These are phyloP conservation scores for Nemotelus nigrinus DNA, from an alignment of 2,888 invertebrate genomes.

Conservation along the genomic window DNA sequence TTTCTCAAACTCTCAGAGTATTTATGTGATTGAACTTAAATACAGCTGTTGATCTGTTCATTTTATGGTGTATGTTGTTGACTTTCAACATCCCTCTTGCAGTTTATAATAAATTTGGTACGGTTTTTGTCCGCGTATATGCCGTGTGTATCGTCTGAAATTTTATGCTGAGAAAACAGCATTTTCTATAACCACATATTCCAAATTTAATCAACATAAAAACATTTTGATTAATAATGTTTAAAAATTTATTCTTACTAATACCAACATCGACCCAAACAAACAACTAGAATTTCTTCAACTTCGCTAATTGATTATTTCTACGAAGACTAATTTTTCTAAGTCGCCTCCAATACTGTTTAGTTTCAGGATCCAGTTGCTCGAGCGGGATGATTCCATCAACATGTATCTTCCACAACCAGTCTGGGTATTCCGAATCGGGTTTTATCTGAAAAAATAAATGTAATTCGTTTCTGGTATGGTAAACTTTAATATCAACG, in stretches of 20 bases:
- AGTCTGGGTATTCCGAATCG: conserved; percentile 88
- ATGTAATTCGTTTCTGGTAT: conserved; percentile 19
- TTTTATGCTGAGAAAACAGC: too few species aligned
- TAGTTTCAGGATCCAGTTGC: conserved; percentile 80
- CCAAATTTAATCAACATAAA: too few species aligned
- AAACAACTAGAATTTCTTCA: conserved; percentile 69
- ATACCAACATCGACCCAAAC: not conserved
- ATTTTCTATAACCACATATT: too few species aligned
- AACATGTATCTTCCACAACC: conserved; percentile 84
- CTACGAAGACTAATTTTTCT: conserved; percentile 72
- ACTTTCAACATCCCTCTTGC: too few species aligned
- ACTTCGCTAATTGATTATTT: conserved; percentile 71
- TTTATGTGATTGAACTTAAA: too few species aligned
- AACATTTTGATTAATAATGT: too few species aligned
- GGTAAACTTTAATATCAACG: not conserved
- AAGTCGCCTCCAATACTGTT: conserved; percentile 83
- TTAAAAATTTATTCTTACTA: conserved; percentile 16
- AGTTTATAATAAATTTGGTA: too few species aligned
- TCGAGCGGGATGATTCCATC: conserved; percentile 73
- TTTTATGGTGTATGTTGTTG: too few species aligned
- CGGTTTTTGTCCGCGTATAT: too few species aligned
- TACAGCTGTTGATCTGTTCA: too few species aligned
- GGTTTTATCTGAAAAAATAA: conserved; percentile 67
- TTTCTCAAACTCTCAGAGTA: too few species aligned
- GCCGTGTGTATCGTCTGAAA: too few species aligned